These are phyloP conservation scores for Andrena flavipes DNA, from an alignment of 2,888 invertebrate genomes.

Conservation along the genomic window DNA sequence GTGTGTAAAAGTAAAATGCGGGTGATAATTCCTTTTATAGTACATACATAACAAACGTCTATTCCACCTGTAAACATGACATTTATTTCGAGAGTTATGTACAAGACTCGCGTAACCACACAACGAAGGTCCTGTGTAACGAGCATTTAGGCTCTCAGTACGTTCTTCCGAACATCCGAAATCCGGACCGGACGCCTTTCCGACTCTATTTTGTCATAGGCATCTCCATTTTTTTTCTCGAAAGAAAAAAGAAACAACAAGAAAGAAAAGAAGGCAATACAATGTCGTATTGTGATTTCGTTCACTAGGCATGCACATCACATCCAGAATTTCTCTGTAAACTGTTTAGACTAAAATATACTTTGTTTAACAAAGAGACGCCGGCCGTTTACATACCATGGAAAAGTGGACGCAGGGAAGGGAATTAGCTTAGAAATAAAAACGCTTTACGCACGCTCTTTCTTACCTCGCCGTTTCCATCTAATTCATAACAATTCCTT, in stretches of 20 bases:
- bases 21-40: conserved; percentile 36
- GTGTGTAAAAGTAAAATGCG: conserved; percentile 20
- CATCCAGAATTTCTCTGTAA: conserved; percentile 32
- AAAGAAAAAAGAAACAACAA: background rate
- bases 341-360: conserved; percentile 19
- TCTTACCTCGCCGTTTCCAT: background rate
- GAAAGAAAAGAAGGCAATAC: conserved; percentile 19
- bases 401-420: conserved; percentile 10
- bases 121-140: conserved; percentile 41
- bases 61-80: conserved; percentile 60
- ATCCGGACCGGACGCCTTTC: conserved; percentile 19
- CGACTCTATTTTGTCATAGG: conserved; percentile 36
- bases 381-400: conserved; percentile 31
- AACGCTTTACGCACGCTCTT: conserved; percentile 14
- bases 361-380: conserved; percentile 30
- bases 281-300: conserved; percentile 20
- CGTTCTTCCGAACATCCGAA: conserved; percentile 33
- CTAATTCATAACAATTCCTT: conserved; percentile 10
- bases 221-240: conserved; percentile 28
- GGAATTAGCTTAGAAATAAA: conserved; percentile 12
- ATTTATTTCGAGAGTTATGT: conserved; percentile 62
- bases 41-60: conserved; percentile 38
- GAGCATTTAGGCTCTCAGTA: conserved; percentile 55
- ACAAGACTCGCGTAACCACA: conserved; percentile 58
- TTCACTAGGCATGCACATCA: conserved; percentile 43